These are phyloP conservation scores for Pterostichus niger DNA, from an alignment of 2,888 invertebrate genomes.

Conservation along the genomic window DNA sequence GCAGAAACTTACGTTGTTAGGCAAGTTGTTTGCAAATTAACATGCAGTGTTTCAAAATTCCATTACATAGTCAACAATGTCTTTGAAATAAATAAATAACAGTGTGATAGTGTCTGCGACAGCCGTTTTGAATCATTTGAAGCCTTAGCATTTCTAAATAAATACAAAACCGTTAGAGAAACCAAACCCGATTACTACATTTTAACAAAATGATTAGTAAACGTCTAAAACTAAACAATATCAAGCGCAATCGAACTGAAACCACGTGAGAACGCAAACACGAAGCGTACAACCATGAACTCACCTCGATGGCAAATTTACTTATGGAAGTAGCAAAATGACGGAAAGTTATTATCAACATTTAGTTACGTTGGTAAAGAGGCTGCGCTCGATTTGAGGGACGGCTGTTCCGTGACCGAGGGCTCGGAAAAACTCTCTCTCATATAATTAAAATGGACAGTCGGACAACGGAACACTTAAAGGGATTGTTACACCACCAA, in stretches of 20 bases:
- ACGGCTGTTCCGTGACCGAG: conserved; percentile 78
- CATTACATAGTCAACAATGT: conserved; percentile 47
- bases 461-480: conserved; percentile 69
- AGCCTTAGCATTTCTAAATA: conserved; percentile 58
- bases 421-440: conserved; percentile 76
- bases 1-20: conserved; percentile 27
- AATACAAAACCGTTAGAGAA: conserved; percentile 25
- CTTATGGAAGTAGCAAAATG: conserved; percentile 64
- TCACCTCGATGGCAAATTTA: conserved; percentile 1
- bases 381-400: conserved; percentile 71
- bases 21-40: conserved; percentile 47
- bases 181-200: conserved; percentile 25
- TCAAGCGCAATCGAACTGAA: conserved; percentile 53
- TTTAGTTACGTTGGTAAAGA: conserved; percentile 58
- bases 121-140: conserved; percentile 59
- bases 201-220: conserved; percentile 25
- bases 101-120: conserved; percentile 47
- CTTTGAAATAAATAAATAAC: conserved; percentile 48
- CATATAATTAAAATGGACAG: conserved; percentile 69
- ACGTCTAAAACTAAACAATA: conserved; percentile 32
- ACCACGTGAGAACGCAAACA: conserved; percentile 27
- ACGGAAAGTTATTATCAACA: conserved; percentile 64
- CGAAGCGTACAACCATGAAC: conserved; percentile 41
- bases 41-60: conserved; percentile 56
- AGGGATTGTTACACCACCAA: conserved; percentile 60